Evolutionary conservation across 2,888 invertebrate genomes (phyloP).

Genomic region (Harpalus rubripes): DNA sequence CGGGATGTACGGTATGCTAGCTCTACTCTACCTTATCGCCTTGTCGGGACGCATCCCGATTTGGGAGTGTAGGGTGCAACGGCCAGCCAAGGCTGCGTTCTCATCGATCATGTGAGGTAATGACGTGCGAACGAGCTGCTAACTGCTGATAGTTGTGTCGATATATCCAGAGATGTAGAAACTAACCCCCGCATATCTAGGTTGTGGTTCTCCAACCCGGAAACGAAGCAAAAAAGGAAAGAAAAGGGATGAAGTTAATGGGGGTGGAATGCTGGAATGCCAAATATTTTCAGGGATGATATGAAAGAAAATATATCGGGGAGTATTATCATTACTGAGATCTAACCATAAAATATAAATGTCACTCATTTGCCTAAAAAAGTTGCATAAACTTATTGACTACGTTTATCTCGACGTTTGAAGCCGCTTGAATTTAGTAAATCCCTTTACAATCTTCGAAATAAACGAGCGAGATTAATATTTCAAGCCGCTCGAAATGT

Average conservation of each 20-base stretch:
- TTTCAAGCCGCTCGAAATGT: too few species aligned
- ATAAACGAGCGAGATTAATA: too few species aligned
- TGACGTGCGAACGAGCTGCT: slow-evolving; percentile 46
- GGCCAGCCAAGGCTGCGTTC: slow-evolving; percentile 7
- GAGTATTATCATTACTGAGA: too few species aligned
- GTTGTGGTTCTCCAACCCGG: background rate
- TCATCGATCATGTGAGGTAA: slow-evolving; percentile 44
- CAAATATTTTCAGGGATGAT: too few species aligned
- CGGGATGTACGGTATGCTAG: background rate
- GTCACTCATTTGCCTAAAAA: too few species aligned
- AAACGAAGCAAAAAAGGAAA: background rate
- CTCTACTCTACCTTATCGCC: slow-evolving; percentile 23
- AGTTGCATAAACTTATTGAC: too few species aligned
- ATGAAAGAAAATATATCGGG: too few species aligned
- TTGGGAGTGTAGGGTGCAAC: slow-evolving; percentile 8
- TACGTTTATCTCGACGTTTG: too few species aligned
- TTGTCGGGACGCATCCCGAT: background rate
- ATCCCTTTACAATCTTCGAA: too few species aligned
- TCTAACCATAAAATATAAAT: too few species aligned
- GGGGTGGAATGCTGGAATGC: background rate
- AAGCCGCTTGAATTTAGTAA: too few species aligned
- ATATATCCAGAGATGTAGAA: background rate
- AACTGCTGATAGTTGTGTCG: slow-evolving; percentile 43
- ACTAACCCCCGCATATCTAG: background rate
- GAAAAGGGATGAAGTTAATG: background rate